A percentile compares a stretch with the other conserved stretches of the same genome.
Evolutionary conservation across 2,888 invertebrate species (phyloP).

Genomic region (Tricholauxania praeusta): DNA sequence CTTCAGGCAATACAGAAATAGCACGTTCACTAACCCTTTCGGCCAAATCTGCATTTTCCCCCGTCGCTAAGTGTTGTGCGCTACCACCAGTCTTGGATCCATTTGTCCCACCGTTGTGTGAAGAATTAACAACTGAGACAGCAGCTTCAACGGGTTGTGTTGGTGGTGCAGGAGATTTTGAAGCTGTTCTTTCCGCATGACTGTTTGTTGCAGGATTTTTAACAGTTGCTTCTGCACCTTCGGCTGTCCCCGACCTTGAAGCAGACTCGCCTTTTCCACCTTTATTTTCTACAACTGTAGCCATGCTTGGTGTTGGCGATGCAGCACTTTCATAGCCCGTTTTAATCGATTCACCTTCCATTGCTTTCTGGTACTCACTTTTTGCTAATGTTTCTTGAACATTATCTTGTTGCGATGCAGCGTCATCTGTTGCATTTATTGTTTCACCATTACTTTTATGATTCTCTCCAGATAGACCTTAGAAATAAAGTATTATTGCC

Average conservation of each 20-base stretch:
- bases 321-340: constrained; percentile 46
- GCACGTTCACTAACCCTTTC: constrained; percentile 67
- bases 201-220: constrained; percentile 20
- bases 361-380: constrained; percentile 46
- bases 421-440: constrained; percentile 56
- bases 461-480: constrained; percentile 60
- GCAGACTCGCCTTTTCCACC: constrained; percentile 48
- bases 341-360: neutral
- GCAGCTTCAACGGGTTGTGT: constrained; percentile 65
- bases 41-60: constrained; percentile 44
- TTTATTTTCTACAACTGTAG: constrained; percentile 55
- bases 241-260: constrained; percentile 55
- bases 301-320: constrained; percentile 58
- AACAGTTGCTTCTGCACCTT: constrained; percentile 46
- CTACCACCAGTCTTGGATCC: constrained; percentile 5
- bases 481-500: too few species aligned
- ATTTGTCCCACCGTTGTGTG: constrained; percentile 38
- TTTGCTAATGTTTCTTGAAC: constrained; percentile 59
- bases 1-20: constrained; percentile 73
- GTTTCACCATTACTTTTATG: constrained; percentile 62
- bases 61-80: constrained; percentile 26
- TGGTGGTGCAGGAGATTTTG: constrained; percentile 60
- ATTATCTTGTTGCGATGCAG: constrained; percentile 55
- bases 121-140: constrained; percentile 60
- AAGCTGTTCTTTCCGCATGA: neutral